Conservation (phyloP, 2,797 vertebrate genomes). For the Geotrypetes seraphini region DNA sequence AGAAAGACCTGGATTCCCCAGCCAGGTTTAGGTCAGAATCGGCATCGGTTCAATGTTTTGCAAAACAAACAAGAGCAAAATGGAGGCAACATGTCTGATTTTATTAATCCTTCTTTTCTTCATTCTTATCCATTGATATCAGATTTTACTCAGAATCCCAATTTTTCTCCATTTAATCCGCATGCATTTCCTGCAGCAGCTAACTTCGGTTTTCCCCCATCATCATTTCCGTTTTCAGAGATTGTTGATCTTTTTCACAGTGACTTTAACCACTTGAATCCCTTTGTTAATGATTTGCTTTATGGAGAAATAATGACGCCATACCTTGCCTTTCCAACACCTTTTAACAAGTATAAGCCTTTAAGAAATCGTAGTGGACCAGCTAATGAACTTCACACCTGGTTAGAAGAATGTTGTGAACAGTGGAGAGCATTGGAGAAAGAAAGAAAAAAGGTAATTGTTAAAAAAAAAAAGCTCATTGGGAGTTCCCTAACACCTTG, state of each 20-base stretch:
- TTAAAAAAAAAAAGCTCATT: no score
- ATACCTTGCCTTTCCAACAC: conserved; percentile 24
- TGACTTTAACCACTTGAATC: conserved; percentile 22
- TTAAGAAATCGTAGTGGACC: conserved; percentile 36
- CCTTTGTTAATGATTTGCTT: conserved; percentile 26
- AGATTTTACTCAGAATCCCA: conserved; percentile 29
- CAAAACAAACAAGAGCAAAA: conserved; percentile 8
- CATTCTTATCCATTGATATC: conserved; percentile 27
- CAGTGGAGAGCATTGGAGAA: conserved; percentile 50
- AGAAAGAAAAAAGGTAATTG: conserved; percentile 51
- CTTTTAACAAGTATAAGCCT: conserved; percentile 7
- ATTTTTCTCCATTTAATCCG: conserved; percentile 7
- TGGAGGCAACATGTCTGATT: conserved; percentile 15
- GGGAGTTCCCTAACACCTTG: no score
- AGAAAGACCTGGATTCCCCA: conserved; percentile 21
- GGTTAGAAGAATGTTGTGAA: conserved; percentile 41
- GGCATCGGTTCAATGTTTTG: neutral
- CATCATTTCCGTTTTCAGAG: conserved; percentile 26
- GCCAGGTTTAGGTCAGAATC: neutral
- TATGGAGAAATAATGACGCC: conserved; percentile 26
- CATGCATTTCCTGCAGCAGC: conserved; percentile 9
- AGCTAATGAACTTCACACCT: conserved; percentile 29
- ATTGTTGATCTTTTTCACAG: conserved; percentile 33
- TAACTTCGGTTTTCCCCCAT: conserved; percentile 15
- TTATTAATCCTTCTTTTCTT: conserved; percentile 31